phyloP scores from a whole-genome alignment of 2,113 vertebrate genomes.

The Elanoides forficatus region DNA sequence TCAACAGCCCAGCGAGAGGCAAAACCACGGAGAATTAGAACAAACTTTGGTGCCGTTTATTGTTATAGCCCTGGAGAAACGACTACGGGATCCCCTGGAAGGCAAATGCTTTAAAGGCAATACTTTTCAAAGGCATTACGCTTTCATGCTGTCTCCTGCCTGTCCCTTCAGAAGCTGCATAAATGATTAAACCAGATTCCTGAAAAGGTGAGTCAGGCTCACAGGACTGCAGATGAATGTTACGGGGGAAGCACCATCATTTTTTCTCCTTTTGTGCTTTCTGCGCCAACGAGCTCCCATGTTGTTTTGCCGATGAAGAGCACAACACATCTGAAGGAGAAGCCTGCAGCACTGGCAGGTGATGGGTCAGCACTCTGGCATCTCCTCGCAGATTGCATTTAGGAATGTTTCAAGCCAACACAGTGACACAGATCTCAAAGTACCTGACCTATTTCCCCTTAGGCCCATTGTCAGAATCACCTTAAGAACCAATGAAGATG shows the following conservation, averaged over 20 bases:
- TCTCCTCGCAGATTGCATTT: neutral
- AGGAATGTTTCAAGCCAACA: constrained; percentile 29
- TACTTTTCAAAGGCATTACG: neutral
- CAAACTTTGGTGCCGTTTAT: neutral
- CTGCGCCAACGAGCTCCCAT: accelerated
- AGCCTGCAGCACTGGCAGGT: neutral
- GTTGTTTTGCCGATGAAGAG: neutral
- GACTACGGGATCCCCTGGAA: neutral
- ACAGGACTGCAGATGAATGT: neutral
- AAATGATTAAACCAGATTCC: neutral
- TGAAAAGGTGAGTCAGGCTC: neutral
- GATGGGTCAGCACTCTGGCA: constrained; percentile 14
- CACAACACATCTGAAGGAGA: neutral
- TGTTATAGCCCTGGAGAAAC: neutral
- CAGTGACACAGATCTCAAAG: constrained; percentile 18
- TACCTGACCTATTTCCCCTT: constrained; percentile 14
- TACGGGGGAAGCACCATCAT: neutral
- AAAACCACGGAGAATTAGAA: neutral
- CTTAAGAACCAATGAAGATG: neutral
- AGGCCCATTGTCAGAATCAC: neutral
- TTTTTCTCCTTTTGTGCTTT: neutral
- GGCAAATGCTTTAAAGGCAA: neutral
- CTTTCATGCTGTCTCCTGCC: neutral
- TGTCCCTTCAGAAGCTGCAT: neutral
- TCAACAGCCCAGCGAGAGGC: neutral